A percentile compares a stretch with the other conserved stretches of the same genome.
Conservation (phyloP, 2,888 invertebrate species). For the Antheraea assamensis region DNA sequence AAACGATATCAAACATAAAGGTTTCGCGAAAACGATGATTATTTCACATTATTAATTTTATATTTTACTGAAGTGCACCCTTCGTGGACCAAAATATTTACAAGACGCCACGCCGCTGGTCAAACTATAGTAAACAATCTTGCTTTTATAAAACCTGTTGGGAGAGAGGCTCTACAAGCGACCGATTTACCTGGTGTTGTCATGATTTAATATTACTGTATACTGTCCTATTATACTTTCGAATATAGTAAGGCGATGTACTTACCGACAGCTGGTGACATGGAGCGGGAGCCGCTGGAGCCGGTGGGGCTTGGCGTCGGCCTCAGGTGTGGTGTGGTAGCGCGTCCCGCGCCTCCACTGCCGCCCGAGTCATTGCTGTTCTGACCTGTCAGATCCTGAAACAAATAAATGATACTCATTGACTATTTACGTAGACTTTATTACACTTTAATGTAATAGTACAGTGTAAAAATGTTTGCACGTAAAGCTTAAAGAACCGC, state of each 20-base stretch:
- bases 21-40: background rate
- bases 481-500: background rate
- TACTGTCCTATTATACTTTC: background rate
- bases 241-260: conserved; percentile 38
- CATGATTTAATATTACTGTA: background rate
- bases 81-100: background rate
- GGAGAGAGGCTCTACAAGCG: too few relatives aligned
- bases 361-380: conserved; percentile 94
- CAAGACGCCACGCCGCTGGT: too few relatives aligned
- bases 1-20: background rate
- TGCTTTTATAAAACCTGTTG: too few relatives aligned
- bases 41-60: background rate
- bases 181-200: background rate
- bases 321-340: conserved; percentile 85
- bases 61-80: background rate
- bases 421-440: background rate
- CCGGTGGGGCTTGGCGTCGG: conserved; percentile 97
- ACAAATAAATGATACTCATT: conserved; percentile 36
- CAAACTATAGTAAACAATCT: too few relatives aligned
- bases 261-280: conserved; percentile 98
- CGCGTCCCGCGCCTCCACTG: conserved; percentile 86
- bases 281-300: conserved; percentile 96
- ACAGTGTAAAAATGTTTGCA: background rate
- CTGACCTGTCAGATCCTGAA: conserved; percentile 92
- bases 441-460: background rate